Evolutionary conservation across 2,113 vertebrate species (phyloP).

Genomic region (Forbesichthys papilliferus): DNA sequence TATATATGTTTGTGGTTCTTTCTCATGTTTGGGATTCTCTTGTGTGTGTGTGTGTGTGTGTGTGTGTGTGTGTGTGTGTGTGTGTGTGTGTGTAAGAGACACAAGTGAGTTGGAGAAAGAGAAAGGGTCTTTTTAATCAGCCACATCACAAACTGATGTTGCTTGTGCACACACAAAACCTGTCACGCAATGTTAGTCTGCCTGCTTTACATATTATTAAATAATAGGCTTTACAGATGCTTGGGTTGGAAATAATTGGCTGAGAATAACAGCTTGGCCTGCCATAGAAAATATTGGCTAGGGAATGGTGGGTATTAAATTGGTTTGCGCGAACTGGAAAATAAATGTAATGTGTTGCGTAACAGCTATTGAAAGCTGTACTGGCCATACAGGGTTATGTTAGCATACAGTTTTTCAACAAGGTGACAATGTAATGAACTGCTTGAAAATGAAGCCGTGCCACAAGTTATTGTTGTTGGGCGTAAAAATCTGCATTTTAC

Average conservation of each 20-base stretch:
- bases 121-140: no score
- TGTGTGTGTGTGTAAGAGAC: no score
- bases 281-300: slow-evolving; percentile 9
- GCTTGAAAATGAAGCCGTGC: slow-evolving; percentile 61
- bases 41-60: no score
- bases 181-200: slow-evolving; percentile 7
- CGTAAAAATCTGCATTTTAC: slow-evolving; percentile 41
- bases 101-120: no score
- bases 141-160: no score
- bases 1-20: slow-evolving; percentile 1
- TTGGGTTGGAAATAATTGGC: slow-evolving; percentile 46
- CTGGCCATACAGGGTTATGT: slow-evolving; percentile 46
- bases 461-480: slow-evolving; percentile 40
- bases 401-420: slow-evolving; percentile 42
- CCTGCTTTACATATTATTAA: slow-evolving; percentile 61
- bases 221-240: slow-evolving; percentile 42
- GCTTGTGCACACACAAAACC: slow-evolving; percentile 6
- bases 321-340: slow-evolving; percentile 29
- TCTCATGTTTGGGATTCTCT: slow-evolving; percentile 5
- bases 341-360: slow-evolving; percentile 41
- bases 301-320: slow-evolving; percentile 24
- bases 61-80: no score
- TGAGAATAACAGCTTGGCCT: slow-evolving; percentile 17
- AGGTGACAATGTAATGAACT: slow-evolving; percentile 53
- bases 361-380: slow-evolving; percentile 42